Conservation (phyloP, 2,888 invertebrate genomes). For the Micoletzkya japonica region DNA sequence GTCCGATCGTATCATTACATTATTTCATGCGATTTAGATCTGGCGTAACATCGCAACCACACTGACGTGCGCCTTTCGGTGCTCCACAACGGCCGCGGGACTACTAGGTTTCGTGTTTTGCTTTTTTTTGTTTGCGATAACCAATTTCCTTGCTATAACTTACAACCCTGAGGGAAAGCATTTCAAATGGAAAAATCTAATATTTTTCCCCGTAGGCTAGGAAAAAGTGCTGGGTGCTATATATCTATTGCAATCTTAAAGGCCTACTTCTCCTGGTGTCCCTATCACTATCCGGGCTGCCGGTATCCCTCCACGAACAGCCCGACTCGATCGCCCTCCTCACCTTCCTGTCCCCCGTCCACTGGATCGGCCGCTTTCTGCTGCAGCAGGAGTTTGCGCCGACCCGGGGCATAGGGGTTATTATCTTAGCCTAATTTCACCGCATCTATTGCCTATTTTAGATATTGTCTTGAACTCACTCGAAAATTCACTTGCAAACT, state of each 20-base stretch:
- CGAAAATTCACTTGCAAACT: neutral
- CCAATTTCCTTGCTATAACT: neutral
- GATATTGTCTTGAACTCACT: neutral
- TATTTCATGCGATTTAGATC: neutral
- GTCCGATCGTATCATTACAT: too few species aligned
- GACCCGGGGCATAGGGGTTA: neutral
- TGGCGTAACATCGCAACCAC: conserved; percentile 13
- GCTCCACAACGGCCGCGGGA: neutral
- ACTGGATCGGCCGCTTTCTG: conserved; percentile 13
- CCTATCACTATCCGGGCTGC: neutral
- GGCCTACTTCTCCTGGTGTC: conserved; percentile 19
- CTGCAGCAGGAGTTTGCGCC: conserved; percentile 22
- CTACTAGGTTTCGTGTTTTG: neutral
- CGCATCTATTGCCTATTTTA: neutral
- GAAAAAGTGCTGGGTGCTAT: too few species aligned
- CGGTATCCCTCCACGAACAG: conserved; percentile 12
- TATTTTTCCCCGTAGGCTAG: too few species aligned
- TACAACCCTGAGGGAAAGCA: neutral
- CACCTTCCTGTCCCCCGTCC: conserved; percentile 21
- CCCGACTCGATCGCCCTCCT: neutral
- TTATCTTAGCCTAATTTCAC: neutral
- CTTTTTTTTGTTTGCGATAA: neutral
- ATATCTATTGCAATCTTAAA: too few species aligned
- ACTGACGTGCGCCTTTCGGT: neutral
- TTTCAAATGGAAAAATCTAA: neutral